Percentiles rank a stretch among this genome's conserved stretches.
phyloP scores from a whole-genome alignment of 35 echinoderm and acorn worm species.

The Eucidaris tribuloides region DNA sequence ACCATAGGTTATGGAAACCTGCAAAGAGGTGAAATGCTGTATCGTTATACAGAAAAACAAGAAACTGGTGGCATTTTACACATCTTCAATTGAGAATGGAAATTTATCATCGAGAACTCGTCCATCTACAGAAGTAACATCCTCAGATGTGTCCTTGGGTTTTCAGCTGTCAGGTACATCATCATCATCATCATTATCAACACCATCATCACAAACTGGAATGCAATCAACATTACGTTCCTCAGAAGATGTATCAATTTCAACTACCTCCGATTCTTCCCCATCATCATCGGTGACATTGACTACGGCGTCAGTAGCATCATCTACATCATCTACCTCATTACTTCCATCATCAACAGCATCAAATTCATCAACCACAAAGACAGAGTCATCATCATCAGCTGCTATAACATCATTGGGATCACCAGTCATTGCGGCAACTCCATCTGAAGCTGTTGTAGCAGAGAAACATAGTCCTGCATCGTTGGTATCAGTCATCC shows the following conservation, averaged over 20 bases:
- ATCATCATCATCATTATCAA: too few relatives aligned
- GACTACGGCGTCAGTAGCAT: too few relatives aligned
- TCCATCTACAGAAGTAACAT: too few relatives aligned
- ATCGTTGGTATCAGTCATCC: neutral
- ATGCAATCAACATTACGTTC: too few relatives aligned
- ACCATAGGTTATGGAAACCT: slow-evolving; percentile 42
- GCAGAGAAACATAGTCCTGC: neutral
- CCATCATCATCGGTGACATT: too few relatives aligned
- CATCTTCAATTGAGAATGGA: neutral
- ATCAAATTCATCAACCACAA: too few relatives aligned
- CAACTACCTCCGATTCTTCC: too few relatives aligned
- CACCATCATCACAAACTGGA: too few relatives aligned
- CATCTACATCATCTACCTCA: neutral
- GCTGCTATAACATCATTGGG: neutral
- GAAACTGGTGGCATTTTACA: slow-evolving; percentile 42
- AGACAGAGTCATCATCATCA: neutral
- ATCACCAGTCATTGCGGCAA: neutral
- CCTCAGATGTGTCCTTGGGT: too few relatives aligned
- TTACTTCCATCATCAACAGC: neutral
- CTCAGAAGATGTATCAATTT: too few relatives aligned
- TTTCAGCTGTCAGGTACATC: too few relatives aligned
- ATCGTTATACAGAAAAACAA: slow-evolving; percentile 18
- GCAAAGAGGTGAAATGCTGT: slow-evolving; percentile 45
- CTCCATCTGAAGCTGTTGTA: neutral
- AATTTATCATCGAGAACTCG: too few relatives aligned